Base-by-base conservation (phyloP, 2,797 vertebrate genomes). In the Myripristis murdjan region DNA sequence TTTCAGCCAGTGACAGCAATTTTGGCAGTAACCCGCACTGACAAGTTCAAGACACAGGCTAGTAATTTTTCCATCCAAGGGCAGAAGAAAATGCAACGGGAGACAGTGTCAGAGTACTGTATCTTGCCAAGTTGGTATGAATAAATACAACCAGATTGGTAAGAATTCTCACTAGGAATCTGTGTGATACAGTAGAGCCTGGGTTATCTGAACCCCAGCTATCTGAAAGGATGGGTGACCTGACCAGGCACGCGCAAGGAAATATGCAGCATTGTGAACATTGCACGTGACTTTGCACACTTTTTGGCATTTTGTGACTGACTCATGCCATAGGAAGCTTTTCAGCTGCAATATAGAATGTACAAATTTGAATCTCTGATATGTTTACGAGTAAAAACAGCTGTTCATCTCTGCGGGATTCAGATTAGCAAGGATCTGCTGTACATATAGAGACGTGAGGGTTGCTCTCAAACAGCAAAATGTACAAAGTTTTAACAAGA, bases 41-140 rank as follows among this genome's bases (percentile, higher is more conserved):
- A 66, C 58, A 47, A 11, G 41, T 43, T 46, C 47, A 41, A 53
- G 39, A 61, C 49, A 49, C 4, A 3, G 8, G 35, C 55, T 56
- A 41, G 60, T 51, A 2, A 58, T 37, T 61, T 61, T 83, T 59
- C 79, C 37, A 72, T 72, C 22, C 4, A 6, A 8, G n/a, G 53
- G n/a, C 43, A 67, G 66, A 44, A 63, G 44, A 64, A 53, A 16
- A 22, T 47, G 44, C 49, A 41, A n/a, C 7, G 12, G 33, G 54
- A 57, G 41, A 46, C 57, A 31, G 16, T 35, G 43, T 48, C 44
- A 33, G 47, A 43, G 48, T 22, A 67, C 33, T 31, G 2, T 44
- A 11, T 73, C 55, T 75, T 41, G 12, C 7, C 18, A 2, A 9
- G 4, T 52, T 43, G 2, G 24, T 74, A 20, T 39, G 28, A 70